A percentile compares a stretch with the other conserved stretches of the same genome.
These are phyloP conservation scores for Etheostoma nigrum DNA, from an alignment of 2,797 vertebrate species.

Conservation along the genomic window DNA sequence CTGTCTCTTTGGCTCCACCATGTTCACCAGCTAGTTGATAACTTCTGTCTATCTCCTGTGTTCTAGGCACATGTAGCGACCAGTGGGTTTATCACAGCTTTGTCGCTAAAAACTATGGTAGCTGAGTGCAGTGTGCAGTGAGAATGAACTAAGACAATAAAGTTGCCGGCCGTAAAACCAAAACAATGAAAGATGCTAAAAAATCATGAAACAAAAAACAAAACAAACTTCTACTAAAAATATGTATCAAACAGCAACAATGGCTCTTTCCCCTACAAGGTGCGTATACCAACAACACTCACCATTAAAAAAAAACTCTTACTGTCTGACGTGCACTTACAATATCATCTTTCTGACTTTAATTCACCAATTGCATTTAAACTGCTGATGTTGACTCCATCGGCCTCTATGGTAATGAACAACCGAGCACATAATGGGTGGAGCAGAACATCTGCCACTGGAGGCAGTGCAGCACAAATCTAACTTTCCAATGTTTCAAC, in stretches of 20 bases:
- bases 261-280: not conserved
- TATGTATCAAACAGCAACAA: not conserved
- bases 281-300: not conserved
- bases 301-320: not conserved
- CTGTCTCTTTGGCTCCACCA: not conserved
- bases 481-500: conserved; percentile 70
- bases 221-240: not conserved
- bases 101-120: not conserved
- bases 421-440: not conserved
- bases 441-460: conserved; percentile 36
- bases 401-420: not conserved
- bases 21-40: not conserved
- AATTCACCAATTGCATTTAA: not conserved
- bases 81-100: conserved; percentile 2
- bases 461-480: conserved; percentile 55
- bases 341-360: not conserved
- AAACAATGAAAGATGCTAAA: not conserved
- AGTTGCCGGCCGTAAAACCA: not conserved
- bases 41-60: not conserved
- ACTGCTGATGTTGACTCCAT: not conserved
- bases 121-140: not conserved
- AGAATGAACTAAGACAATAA: no score
- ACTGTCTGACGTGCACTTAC: not conserved
- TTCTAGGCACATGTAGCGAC: no score
- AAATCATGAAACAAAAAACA: no score